phyloP scores from a whole-genome alignment of 2,797 vertebrate genomes.

The Rhinoraja longicauda region DNA sequence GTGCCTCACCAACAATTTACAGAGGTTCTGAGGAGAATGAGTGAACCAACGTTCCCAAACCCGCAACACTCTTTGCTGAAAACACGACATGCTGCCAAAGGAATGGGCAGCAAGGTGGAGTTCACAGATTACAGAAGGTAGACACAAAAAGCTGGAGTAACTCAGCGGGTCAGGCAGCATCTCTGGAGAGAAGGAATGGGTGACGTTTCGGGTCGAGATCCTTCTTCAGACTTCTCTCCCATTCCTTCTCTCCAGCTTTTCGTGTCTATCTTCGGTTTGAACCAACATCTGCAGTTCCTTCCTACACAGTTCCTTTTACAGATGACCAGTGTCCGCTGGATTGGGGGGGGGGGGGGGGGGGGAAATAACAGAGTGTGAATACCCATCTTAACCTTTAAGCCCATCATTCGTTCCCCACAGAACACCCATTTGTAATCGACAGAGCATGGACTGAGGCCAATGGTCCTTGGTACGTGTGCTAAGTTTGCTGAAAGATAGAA shows the following conservation, averaged over 20 bases:
- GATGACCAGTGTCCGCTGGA: neutral
- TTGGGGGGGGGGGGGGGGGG: neutral
- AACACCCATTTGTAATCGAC: neutral
- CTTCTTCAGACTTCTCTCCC: too few relatives aligned
- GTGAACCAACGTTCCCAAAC: neutral
- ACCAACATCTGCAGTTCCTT: too few relatives aligned
- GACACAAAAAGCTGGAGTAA: too few relatives aligned
- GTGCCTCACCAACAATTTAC: neutral
- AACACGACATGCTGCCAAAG: neutral
- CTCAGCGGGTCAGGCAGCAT: too few relatives aligned
- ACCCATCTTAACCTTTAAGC: neutral
- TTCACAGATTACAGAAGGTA: neutral
- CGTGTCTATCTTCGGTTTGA: too few relatives aligned
- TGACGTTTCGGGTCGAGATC: too few relatives aligned
- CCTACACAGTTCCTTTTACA: too few relatives aligned
- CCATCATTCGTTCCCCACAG: neutral
- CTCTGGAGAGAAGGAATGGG: too few relatives aligned
- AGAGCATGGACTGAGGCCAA: neutral
- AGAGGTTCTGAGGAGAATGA: neutral
- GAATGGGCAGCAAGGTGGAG: neutral
- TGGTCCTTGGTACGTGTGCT: too few relatives aligned
- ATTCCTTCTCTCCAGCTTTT: too few relatives aligned
- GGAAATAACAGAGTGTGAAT: neutral
- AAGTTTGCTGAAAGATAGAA: neutral
- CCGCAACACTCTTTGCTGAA: neutral